phyloP scores from a whole-genome alignment of 2,797 vertebrate genomes.

The Limosa lapponica region DNA sequence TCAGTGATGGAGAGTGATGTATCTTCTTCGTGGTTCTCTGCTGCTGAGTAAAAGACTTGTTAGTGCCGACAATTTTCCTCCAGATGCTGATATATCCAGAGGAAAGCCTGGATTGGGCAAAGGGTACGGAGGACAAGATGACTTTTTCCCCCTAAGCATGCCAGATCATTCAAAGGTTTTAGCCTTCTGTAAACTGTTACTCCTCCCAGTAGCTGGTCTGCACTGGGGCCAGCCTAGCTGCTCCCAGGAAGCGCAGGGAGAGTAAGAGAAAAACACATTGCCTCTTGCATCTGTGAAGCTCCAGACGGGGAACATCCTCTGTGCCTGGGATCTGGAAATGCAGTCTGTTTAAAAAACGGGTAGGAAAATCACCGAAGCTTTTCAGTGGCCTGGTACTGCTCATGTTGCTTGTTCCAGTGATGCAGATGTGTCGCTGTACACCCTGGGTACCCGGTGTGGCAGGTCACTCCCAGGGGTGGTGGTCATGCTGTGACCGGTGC shows the following conservation, averaged over 20 bases:
- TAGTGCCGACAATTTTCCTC: neutral
- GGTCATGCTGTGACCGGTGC: rapidly evolving
- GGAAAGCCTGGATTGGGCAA: neutral
- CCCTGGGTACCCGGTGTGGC: neutral
- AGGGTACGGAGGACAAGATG: neutral
- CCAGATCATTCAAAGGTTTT: neutral
- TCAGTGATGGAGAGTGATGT: neutral
- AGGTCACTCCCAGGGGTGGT: neutral
- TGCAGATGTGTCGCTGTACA: neutral
- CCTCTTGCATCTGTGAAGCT: slow-evolving; percentile 30
- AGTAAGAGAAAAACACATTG: slow-evolving; percentile 27
- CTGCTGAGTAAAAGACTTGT: neutral
- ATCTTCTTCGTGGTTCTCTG: neutral
- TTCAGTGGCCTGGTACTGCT: neutral
- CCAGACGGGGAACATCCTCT: slow-evolving; percentile 28
- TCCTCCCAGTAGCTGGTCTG: neutral
- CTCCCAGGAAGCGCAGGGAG: neutral
- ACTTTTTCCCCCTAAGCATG: neutral
- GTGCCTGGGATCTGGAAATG: slow-evolving; percentile 15
- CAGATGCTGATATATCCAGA: neutral
- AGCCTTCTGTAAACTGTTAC: neutral
- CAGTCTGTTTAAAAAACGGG: slow-evolving; percentile 22
- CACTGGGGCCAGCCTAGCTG: neutral
- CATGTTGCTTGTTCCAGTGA: neutral
- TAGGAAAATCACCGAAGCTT: neutral